Conservation (phyloP, 2,113 vertebrate species). For the Dipodomys ordii region DNA sequence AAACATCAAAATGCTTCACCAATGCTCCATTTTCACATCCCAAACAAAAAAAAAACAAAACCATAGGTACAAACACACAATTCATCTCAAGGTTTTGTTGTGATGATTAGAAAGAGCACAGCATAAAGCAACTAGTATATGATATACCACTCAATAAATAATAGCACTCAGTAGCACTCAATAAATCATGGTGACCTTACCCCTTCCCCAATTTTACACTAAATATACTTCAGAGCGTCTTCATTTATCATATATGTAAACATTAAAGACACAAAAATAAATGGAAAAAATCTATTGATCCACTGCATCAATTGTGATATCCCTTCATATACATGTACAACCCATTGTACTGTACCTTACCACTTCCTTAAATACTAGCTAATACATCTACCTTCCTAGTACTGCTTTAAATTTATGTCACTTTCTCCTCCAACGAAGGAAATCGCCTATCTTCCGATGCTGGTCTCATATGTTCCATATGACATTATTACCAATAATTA, state of each 20-base stretch:
- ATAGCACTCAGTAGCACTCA: no score
- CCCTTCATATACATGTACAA: not conserved
- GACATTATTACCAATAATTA: conserved; percentile 48
- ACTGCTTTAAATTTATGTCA: not conserved
- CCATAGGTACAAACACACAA: not conserved
- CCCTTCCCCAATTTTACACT: not conserved
- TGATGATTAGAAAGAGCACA: not conserved
- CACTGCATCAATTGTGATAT: not conserved
- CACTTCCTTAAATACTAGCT: conserved; percentile 20
- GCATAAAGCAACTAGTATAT: not conserved
- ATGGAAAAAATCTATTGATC: not conserved
- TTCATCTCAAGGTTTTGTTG: not conserved
- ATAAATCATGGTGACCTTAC: not conserved
- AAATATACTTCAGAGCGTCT: not conserved
- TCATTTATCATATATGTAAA: not conserved
- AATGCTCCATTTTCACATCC: not conserved
- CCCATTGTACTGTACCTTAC: not conserved
- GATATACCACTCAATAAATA: not conserved
- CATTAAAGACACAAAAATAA: not conserved
- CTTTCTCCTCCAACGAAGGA: not conserved
- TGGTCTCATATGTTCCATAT: not conserved
- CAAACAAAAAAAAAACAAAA: not conserved
- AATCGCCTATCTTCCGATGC: conserved; percentile 13
- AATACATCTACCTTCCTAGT: conserved; percentile 5
- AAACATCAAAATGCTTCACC: conserved; percentile 2